phyloP scores from a whole-genome alignment of 2,888 invertebrate genomes.

The Nematopogon swammerdamellus region DNA sequence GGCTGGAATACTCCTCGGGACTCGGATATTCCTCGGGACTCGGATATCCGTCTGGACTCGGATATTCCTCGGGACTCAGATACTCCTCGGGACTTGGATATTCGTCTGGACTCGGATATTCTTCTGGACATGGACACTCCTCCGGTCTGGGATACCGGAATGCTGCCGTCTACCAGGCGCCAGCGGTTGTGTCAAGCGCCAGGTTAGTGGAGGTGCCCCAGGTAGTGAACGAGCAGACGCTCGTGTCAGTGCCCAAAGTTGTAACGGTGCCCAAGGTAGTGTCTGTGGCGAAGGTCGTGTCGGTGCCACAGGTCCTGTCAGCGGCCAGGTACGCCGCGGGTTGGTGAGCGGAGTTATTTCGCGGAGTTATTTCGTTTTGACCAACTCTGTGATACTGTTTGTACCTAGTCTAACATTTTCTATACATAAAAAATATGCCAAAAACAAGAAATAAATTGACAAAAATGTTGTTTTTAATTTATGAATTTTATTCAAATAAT shows the following conservation, averaged over 20 bases:
- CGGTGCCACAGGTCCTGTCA: slow-evolving; percentile 18
- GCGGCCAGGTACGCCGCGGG: not conserved
- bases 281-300: slow-evolving; percentile 17
- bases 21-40: slow-evolving; percentile 3
- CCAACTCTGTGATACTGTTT: no score
- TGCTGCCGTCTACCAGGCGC: slow-evolving; percentile 11
- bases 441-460: no score
- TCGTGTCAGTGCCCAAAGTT: slow-evolving; percentile 26
- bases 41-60: not conserved
- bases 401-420: no score
- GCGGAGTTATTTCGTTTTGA: no score
- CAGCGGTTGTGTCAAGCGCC: slow-evolving; percentile 21
- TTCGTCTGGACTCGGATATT: not conserved
- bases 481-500: no score
- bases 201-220: slow-evolving; percentile 25
- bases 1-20: not conserved
- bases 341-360: no score
- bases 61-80: not conserved
- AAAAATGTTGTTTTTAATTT: no score
- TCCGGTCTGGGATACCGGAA: not conserved
- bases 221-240: slow-evolving; percentile 23
- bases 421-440: no score
- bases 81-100: not conserved
- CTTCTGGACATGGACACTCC: not conserved
- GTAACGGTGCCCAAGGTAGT: slow-evolving; percentile 29